These are phyloP conservation scores for Xestia rhomboidea DNA, from an alignment of 2,888 invertebrate genomes.

Conservation along the genomic window DNA sequence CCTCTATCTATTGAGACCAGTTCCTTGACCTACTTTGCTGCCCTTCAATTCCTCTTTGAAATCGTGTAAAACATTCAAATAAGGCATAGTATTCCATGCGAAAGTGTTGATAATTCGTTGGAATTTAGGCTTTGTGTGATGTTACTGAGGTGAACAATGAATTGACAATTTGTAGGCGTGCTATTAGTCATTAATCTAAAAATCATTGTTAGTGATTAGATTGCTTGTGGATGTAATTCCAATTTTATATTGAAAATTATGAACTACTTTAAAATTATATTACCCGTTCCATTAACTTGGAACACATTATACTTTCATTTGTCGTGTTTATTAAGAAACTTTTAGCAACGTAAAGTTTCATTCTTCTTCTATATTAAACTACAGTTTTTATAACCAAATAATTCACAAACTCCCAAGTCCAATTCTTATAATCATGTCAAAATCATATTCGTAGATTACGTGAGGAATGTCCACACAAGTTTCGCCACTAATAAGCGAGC, in stretches of 20 bases:
- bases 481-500: slow-evolving; percentile 54
- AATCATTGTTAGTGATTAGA: no score
- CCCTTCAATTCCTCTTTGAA: not conserved
- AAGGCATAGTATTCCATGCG: not conserved
- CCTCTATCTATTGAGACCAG: not conserved
- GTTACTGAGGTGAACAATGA: not conserved
- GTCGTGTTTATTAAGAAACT: slow-evolving; percentile 23
- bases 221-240: slow-evolving; percentile 1
- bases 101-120: not conserved
- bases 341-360: not conserved
- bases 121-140: not conserved
- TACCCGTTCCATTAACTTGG: not conserved
- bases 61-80: not conserved
- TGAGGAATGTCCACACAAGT: slow-evolving; percentile 61
- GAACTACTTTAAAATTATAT: slow-evolving; percentile 28
- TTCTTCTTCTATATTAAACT: not conserved
- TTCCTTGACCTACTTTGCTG: not conserved
- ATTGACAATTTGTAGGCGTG: slow-evolving; percentile 9
- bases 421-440: slow-evolving; percentile 26
- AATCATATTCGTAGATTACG: slow-evolving; percentile 48
- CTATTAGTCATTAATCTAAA: slow-evolving; percentile 14
- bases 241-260: slow-evolving; percentile 21
- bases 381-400: slow-evolving; percentile 25
- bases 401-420: slow-evolving; percentile 24
- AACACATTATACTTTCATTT: slow-evolving; percentile 24